Conservation (phyloP, 2,888 invertebrate genomes). For the Drosophila dives region DNA sequence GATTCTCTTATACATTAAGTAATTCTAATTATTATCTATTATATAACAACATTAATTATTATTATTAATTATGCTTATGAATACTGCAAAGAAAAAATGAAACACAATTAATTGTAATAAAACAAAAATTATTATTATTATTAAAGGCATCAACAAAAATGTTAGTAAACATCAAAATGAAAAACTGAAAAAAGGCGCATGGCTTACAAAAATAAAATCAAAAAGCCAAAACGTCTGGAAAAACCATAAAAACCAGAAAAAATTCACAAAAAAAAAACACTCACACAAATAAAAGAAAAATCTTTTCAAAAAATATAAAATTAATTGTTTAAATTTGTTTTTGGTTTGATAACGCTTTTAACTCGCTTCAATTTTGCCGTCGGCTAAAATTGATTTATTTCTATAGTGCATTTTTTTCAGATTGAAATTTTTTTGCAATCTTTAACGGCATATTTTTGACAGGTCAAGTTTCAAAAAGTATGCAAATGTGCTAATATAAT, state of each 20-base stretch:
- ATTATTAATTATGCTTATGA: slow-evolving; percentile 79
- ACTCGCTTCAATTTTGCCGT: slow-evolving; percentile 17
- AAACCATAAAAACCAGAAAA: slow-evolving; percentile 50
- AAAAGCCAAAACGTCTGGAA: slow-evolving; percentile 61
- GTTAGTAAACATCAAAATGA: slow-evolving; percentile 67
- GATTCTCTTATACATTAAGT: slow-evolving; percentile 78
- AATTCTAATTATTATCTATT: slow-evolving; percentile 81
- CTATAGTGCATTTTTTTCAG: not conserved
- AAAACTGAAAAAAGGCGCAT: slow-evolving; percentile 49
- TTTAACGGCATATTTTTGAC: slow-evolving; percentile 7
- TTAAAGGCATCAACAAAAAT: slow-evolving; percentile 55
- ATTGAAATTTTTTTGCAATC: slow-evolving; percentile 12
- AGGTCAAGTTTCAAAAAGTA: slow-evolving; percentile 14
- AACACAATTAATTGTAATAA: slow-evolving; percentile 70
- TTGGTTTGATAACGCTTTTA: slow-evolving; percentile 14
- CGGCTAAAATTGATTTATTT: slow-evolving; percentile 17
- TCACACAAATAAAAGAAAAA: slow-evolving; percentile 78
- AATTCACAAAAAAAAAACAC: slow-evolving; percentile 55
- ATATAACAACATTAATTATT: slow-evolving; percentile 81
- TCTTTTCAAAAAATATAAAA: slow-evolving; percentile 75
- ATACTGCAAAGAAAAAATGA: slow-evolving; percentile 54
- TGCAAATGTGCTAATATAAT: slow-evolving; percentile 14
- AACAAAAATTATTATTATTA: slow-evolving; percentile 63
- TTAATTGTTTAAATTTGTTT: slow-evolving; percentile 26
- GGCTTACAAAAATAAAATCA: slow-evolving; percentile 45